A percentile compares a stretch with the other conserved stretches of the same genome.
Conservation (phyloP, 2,797 vertebrate genomes). For the Zonotrichia albicollis region DNA sequence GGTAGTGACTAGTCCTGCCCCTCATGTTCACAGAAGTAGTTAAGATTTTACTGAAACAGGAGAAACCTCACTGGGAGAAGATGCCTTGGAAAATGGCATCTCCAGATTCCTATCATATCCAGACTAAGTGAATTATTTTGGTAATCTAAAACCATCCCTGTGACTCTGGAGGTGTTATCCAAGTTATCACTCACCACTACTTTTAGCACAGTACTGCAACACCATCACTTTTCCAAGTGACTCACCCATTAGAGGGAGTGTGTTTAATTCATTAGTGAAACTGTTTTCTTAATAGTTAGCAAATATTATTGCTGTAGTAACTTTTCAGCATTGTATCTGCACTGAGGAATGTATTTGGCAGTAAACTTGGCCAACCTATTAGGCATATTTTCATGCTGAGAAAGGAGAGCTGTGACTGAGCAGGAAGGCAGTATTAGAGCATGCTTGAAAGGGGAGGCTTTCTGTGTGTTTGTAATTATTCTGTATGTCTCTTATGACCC, state of each 20-base stretch:
- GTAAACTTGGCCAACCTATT: neutral
- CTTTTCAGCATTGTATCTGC: neutral
- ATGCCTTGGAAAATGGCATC: neutral
- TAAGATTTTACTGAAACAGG: neutral
- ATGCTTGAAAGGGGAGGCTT: neutral
- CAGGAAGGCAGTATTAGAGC: neutral
- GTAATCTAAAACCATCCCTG: neutral
- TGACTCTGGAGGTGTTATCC: neutral
- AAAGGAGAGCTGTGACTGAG: neutral
- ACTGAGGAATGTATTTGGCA: neutral
- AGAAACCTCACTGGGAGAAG: neutral
- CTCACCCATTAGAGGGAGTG: neutral
- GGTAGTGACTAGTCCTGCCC: neutral
- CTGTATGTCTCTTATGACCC: neutral
- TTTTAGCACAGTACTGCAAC: neutral
- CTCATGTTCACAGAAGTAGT: neutral
- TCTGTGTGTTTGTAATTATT: neutral
- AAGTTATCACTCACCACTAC: neutral
- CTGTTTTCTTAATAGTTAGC: neutral
- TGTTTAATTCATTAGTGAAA: neutral
- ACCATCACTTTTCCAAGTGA: neutral
- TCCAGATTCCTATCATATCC: neutral
- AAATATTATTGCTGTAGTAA: neutral
- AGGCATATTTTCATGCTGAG: neutral
- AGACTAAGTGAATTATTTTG: neutral